phyloP scores from a whole-genome alignment of 2,113 vertebrate genomes.

The Porphyrio hochstetteri region DNA sequence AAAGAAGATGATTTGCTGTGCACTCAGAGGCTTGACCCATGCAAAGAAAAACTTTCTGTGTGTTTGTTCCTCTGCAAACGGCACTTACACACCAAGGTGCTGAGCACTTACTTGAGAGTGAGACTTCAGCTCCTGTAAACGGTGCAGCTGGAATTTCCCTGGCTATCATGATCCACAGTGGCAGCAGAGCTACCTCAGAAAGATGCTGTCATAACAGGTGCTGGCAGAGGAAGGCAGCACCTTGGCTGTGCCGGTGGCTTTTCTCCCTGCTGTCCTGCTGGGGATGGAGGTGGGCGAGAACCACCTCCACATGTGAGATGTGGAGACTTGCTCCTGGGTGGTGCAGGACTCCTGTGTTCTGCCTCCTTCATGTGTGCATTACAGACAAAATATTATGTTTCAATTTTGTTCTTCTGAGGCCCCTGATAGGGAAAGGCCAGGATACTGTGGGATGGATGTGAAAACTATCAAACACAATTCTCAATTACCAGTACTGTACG shows the following conservation, averaged over 20 bases:
- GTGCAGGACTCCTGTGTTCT: not conserved
- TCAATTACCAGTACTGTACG: not conserved
- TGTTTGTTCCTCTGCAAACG: not conserved
- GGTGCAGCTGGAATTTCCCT: not conserved
- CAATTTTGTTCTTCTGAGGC: not conserved
- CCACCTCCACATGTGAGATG: accelerated
- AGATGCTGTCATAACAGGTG: too few relatives aligned
- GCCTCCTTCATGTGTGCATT: not conserved
- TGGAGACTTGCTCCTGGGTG: not conserved
- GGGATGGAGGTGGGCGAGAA: accelerated
- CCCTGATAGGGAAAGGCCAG: not conserved
- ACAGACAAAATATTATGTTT: not conserved
- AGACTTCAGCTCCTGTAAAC: not conserved
- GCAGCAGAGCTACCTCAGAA: not conserved
- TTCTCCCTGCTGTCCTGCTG: accelerated
- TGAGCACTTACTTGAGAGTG: not conserved
- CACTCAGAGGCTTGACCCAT: not conserved
- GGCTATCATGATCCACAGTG: not conserved
- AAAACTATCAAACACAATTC: not conserved
- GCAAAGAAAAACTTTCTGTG: not conserved
- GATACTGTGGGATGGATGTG: not conserved
- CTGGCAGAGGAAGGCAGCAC: not conserved
- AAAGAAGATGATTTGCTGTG: not conserved
- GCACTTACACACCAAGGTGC: not conserved
- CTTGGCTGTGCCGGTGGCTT: not conserved